Conservation (phyloP, 2,888 invertebrate genomes). For the Lysandra bellargus region DNA sequence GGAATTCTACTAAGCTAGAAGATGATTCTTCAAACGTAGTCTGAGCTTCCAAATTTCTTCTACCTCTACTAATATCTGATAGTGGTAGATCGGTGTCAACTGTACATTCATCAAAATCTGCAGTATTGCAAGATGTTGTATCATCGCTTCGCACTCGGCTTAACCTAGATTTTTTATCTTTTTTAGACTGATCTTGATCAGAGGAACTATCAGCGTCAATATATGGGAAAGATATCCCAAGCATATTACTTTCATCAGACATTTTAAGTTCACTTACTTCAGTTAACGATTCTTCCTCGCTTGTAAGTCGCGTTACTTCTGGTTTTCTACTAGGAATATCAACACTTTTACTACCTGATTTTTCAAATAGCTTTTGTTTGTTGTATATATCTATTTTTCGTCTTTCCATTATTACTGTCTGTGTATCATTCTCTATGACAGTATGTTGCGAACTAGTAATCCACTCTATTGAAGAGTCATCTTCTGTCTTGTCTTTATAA, state of each 20-base stretch:
- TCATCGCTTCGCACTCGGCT: conserved; percentile 83
- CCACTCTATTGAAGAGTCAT: conserved; percentile 75
- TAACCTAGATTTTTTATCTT: conserved; percentile 53
- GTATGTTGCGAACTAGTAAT: conserved; percentile 71
- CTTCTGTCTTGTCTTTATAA: conserved; percentile 70
- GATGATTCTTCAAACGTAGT: conserved; percentile 81
- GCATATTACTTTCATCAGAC: conserved; percentile 73
- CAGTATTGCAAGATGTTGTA: conserved; percentile 84
- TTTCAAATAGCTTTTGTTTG: conserved; percentile 75
- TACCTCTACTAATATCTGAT: conserved; percentile 71
- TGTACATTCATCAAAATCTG: conserved; percentile 84
- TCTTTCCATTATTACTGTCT: conserved; percentile 82
- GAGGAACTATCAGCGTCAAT: conserved; percentile 79
- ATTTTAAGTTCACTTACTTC: conserved; percentile 83
- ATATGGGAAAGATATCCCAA: conserved; percentile 74
- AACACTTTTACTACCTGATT: conserved; percentile 64
- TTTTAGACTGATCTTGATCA: conserved; percentile 68
- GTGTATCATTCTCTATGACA: conserved; percentile 79
- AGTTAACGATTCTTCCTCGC: conserved; percentile 85
- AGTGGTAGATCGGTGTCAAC: conserved; percentile 79
- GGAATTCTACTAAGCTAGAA: conserved; percentile 75
- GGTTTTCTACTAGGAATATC: conserved; percentile 67
- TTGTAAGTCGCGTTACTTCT: conserved; percentile 77
- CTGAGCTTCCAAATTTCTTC: conserved; percentile 73
- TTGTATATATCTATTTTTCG: conserved; percentile 82